Evolutionary conservation across 1,140 invertebrate genomes (phyloP).

Genomic region (Zaprionus davidi): DNA sequence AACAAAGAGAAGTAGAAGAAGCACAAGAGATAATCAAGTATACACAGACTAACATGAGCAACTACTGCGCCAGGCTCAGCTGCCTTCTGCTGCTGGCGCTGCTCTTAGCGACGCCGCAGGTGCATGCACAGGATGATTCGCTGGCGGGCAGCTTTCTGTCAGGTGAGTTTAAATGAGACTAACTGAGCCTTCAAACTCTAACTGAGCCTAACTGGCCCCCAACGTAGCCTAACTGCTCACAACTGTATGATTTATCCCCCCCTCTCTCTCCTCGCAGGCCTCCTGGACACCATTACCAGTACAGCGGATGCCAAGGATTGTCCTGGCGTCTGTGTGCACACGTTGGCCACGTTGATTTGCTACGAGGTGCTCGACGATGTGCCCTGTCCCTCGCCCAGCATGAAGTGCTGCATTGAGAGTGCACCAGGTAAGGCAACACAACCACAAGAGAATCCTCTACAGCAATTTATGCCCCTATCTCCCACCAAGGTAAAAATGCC

Average conservation of each 20-base stretch:
- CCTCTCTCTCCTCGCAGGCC: conserved; percentile 85
- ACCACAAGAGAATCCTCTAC: not conserved
- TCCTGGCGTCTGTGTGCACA: conserved; percentile 93
- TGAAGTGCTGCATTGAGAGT: conserved; percentile 92
- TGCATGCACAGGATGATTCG: conserved; percentile 88
- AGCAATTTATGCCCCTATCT: conserved; percentile 55
- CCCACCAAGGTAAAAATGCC: conserved; percentile 57
- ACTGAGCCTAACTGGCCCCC: too few relatives aligned
- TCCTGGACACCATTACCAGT: conserved; percentile 92
- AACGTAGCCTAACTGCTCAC: too few relatives aligned
- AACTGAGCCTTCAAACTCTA: too few relatives aligned
- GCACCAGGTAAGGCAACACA: conserved; percentile 78
- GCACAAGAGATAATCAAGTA: conserved; percentile 12
- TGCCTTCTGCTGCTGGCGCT: conserved; percentile 38
- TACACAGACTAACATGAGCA: not conserved
- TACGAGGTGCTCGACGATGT: conserved; percentile 92
- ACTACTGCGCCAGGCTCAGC: not conserved
- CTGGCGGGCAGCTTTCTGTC: conserved; percentile 91
- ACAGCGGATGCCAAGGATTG: conserved; percentile 93
- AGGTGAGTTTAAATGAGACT: conserved; percentile 85
- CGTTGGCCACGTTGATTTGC: conserved; percentile 92
- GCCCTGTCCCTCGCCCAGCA: conserved; percentile 90
- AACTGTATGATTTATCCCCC: too few relatives aligned
- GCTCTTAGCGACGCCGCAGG: not conserved
- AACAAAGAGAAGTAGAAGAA: conserved; percentile 16